A percentile compares a stretch with the other conserved stretches of the same genome.
Evolutionary conservation across 2,113 vertebrate genomes (phyloP).

Genomic region (Heterotis niloticus): DNA sequence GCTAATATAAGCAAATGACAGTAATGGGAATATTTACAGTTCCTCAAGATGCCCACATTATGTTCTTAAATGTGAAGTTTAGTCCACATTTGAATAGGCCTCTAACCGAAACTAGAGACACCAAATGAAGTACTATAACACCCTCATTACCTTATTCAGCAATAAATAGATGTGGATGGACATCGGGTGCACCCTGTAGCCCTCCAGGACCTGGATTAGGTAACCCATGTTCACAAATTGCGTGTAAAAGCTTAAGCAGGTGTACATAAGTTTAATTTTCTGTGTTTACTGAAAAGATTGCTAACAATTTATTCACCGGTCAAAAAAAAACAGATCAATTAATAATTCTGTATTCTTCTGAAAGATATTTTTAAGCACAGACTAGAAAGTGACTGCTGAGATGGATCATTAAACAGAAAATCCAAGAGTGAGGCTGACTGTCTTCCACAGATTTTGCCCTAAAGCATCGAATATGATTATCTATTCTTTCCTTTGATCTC

Average conservation of each 20-base stretch:
- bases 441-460: constrained; percentile 4
- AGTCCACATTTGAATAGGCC: too few relatives aligned
- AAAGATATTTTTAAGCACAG: background rate
- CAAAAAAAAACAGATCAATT: background rate
- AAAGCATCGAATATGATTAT: background rate
- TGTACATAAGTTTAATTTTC: background rate
- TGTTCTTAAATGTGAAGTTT: too few relatives aligned
- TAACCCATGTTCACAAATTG: too few relatives aligned
- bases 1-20: too few relatives aligned
- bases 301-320: background rate
- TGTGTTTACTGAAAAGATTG: background rate
- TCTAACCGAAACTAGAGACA: too few relatives aligned
- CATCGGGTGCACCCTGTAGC: too few relatives aligned
- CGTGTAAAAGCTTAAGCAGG: background rate
- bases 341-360: constrained; percentile 3
- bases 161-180: too few relatives aligned
- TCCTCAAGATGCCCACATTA: too few relatives aligned
- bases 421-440: background rate
- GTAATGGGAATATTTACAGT: too few relatives aligned
- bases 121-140: too few relatives aligned
- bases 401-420: constrained; percentile 3
- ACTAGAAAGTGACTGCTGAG: background rate
- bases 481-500: constrained; percentile 10
- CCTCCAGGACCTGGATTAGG: too few relatives aligned
- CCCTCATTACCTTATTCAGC: too few relatives aligned